These are phyloP conservation scores for Hydrolagus colliei DNA, from an alignment of 2,797 vertebrate species.

Conservation along the genomic window DNA sequence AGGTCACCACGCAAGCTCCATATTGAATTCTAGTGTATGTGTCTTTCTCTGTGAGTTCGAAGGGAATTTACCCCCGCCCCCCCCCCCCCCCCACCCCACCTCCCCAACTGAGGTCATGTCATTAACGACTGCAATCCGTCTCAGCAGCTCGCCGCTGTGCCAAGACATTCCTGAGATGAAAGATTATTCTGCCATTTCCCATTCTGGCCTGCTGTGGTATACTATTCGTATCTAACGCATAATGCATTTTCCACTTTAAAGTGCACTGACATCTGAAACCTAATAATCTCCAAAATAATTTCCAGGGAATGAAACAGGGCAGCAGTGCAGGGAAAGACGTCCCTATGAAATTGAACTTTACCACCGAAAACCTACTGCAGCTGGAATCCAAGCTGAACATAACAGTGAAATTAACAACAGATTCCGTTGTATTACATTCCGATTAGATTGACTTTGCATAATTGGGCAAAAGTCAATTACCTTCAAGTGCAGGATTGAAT, in stretches of 20 bases:
- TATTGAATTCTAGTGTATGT: background rate
- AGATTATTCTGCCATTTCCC: background rate
- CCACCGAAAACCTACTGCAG: background rate
- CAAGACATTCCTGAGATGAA: slow-evolving; percentile 1
- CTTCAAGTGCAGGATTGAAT: background rate
- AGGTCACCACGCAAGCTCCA: background rate
- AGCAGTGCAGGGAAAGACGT: too few species aligned
- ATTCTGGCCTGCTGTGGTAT: background rate
- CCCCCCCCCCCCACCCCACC: too few species aligned
- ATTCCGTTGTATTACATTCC: background rate
- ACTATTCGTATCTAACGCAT: too few species aligned
- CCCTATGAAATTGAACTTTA: background rate
- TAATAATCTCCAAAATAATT: background rate
- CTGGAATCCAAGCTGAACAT: too few species aligned
- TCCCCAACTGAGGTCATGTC: background rate
- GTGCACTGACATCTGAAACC: background rate
- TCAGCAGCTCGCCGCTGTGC: background rate
- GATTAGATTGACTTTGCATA: background rate
- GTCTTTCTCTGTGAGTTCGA: background rate
- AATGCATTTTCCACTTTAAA: background rate
- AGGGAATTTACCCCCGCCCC: slow-evolving; percentile 1
- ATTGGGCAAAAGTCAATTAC: background rate
- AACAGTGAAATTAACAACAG: background rate
- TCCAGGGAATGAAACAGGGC: background rate
- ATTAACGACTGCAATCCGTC: background rate